These are phyloP conservation scores for Hesperophylax magnus DNA, from an alignment of 1,140 invertebrate genomes.

Conservation along the genomic window DNA sequence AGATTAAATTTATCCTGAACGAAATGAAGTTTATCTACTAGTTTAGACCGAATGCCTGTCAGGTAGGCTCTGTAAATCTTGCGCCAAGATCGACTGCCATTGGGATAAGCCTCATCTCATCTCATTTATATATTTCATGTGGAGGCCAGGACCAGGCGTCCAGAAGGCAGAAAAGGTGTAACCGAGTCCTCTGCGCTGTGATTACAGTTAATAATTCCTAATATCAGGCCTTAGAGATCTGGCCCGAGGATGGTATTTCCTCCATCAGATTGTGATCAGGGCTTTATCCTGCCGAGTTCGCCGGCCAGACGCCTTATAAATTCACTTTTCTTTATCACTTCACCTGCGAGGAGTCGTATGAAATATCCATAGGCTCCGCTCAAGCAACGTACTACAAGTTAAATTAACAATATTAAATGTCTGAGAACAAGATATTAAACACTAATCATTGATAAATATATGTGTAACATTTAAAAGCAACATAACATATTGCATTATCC, in stretches of 20 bases:
- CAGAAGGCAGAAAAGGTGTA: conserved; percentile 5
- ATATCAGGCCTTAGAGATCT: conserved; percentile 51
- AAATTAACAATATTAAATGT: too few species aligned
- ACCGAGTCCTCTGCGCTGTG: conserved; percentile 9
- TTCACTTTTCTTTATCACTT: conserved; percentile 44
- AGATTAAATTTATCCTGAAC: too few species aligned
- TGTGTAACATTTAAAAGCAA: too few species aligned
- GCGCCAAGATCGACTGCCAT: background rate
- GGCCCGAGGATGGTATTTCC: conserved; percentile 33
- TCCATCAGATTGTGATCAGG: conserved; percentile 18
- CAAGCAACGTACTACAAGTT: too few species aligned
- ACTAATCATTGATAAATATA: too few species aligned
- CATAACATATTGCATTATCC: too few species aligned
- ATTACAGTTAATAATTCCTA: conserved; percentile 53
- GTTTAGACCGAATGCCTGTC: too few species aligned
- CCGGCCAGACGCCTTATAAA: conserved; percentile 38
- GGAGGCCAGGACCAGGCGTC: background rate
- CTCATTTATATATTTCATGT: background rate
- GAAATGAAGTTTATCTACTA: too few species aligned
- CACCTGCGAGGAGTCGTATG: conserved; percentile 13
- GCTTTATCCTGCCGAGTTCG: conserved; percentile 10
- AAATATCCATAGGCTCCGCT: background rate
- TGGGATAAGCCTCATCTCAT: background rate
- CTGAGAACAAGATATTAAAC: too few species aligned
- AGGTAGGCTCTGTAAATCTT: background rate